Evolutionary conservation across 2,113 vertebrate species (phyloP), one percentile per base, ranked within the genome.

Genomic region (Sakesphorus luctuosus): DNA sequence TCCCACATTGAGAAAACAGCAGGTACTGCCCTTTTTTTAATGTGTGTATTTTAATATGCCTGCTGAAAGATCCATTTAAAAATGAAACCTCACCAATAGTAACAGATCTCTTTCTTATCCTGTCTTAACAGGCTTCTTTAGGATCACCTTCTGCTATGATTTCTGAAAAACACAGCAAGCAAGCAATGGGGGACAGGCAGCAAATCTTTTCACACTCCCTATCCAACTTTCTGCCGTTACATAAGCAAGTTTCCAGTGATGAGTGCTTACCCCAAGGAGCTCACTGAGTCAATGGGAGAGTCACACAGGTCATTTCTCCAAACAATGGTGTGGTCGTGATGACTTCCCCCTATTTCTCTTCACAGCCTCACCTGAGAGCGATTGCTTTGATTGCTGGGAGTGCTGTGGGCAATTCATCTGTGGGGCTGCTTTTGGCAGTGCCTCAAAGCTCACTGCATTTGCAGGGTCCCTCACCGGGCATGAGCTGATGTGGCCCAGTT

Each of bases 311-410:
- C 62, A 47, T 7, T 63, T 21, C 31, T 83, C 25, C 56, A 55
- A 78, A 18, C 31, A n/a, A 31, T 2, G 2, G 24, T 9, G 6
- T 3, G 3, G 38, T 33, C 8, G 8, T 43, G 5, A 2, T 23
- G 24, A 33, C 44, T 88, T 71, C 14, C 18, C 28, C 25, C 33
- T 69, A 0, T 33, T 19, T 75, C 59, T 53, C 55, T 36, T 86
- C 68, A 44, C 13, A 84, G 43, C 40, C 73, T 65, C 61, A 86
- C 83, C 86, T 75, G 76, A 83, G 59, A 73, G 55, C 4, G 6
- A 77, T 59, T 36, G 25, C 19, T 46, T 33, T 84, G 65, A 78
- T 65, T 36, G 29, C 2, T 40, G 74, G 24, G 33, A 47, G 47
- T 11, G 29, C 61, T 77, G 38, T 20, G 43, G 44, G 43, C 56